Conservation (phyloP, 64 coral and sea anemone genomes). For the Hydrozoanthus tunicans region DNA sequence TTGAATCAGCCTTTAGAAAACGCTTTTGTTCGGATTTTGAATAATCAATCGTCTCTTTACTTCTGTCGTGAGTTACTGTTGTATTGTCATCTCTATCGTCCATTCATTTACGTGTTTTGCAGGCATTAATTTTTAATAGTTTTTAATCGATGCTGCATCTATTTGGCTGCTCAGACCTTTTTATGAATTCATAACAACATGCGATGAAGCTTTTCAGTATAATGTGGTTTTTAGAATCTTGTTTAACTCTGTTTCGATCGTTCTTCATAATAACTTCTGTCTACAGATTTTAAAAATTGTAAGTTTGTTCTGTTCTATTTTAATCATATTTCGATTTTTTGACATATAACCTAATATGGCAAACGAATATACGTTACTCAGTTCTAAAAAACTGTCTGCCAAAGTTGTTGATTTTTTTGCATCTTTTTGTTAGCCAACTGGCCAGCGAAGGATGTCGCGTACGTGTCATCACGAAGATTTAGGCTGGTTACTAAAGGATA, state of each 20-base stretch:
- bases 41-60: not conserved
- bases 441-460: no score
- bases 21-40: not conserved
- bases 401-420: not conserved
- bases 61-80: not conserved
- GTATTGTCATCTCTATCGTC: not conserved
- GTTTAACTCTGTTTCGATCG: not conserved
- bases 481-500: no score
- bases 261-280: not conserved
- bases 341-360: constrained; percentile 7
- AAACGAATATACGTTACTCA: not conserved
- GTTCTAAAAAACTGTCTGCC: not conserved
- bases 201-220: no score
- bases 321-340: constrained; percentile 17
- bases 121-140: not conserved
- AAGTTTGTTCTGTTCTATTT: constrained; percentile 14
- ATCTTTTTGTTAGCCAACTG: not conserved
- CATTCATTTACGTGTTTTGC: not conserved
- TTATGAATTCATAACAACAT: no score
- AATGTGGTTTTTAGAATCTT: no score
- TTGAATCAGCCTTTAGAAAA: not conserved
- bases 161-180: not conserved
- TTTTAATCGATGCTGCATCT: not conserved
- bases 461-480: no score
- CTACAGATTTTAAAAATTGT: not conserved